These are phyloP conservation scores for Agrochola lychnidis DNA, from an alignment of 2,888 invertebrate species.

Conservation along the genomic window DNA sequence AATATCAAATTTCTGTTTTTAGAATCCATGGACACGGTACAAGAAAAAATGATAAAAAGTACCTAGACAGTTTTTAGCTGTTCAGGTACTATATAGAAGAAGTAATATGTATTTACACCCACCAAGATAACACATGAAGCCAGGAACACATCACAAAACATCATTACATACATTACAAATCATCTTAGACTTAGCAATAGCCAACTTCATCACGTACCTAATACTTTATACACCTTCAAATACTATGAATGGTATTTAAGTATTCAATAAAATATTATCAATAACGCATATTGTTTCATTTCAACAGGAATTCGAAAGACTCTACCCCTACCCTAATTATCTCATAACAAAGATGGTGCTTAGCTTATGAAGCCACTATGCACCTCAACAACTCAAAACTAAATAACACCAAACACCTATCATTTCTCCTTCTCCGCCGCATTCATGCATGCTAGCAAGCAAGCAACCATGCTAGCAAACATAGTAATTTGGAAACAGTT, in stretches of 20 bases:
- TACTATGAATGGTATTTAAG: conserved; percentile 23
- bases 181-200: background rate
- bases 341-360: background rate
- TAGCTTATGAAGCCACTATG: background rate
- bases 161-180: background rate
- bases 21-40: conserved; percentile 12
- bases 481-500: background rate
- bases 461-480: background rate
- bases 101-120: background rate
- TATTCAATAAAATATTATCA: conserved; percentile 23
- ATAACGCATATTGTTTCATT: conserved; percentile 1
- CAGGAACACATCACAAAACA: background rate
- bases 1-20: background rate
- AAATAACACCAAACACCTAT: background rate
- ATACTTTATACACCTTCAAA: conserved; percentile 19
- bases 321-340: background rate
- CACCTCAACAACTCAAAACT: background rate
- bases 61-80: conserved; percentile 6
- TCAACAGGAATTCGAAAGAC: background rate
- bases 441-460: background rate
- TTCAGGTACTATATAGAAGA: background rate
- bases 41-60: background rate
- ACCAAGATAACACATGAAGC: background rate
- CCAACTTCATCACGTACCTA: background rate
- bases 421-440: background rate